Evolutionary conservation across 2,113 vertebrate genomes (phyloP).

Genomic region (Daboia siamensis): DNA sequence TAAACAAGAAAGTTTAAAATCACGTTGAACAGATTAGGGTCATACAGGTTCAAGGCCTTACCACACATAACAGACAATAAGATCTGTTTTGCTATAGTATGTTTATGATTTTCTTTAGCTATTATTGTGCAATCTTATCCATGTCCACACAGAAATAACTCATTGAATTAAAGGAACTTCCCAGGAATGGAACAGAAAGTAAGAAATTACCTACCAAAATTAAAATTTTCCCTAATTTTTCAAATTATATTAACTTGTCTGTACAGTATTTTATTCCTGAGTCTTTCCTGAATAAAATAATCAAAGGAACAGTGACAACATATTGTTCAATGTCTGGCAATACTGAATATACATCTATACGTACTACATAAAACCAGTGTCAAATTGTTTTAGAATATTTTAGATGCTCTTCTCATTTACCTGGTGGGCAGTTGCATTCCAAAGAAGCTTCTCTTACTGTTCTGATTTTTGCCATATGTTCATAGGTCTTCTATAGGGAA

Average conservation of each 20-base stretch:
- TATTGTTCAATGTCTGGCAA: not conserved
- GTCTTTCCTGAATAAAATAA: conserved; percentile 27
- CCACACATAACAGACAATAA: not conserved
- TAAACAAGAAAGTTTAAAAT: not conserved
- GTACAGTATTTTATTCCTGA: conserved; percentile 29
- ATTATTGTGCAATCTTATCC: not conserved
- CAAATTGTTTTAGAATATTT: conserved; percentile 18
- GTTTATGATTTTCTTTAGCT: conserved; percentile 20
- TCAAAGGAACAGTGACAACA: conserved; percentile 42
- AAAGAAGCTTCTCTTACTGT: conserved; percentile 82
- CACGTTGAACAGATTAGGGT: not conserved
- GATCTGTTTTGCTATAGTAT: not conserved
- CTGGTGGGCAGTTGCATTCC: conserved; percentile 96
- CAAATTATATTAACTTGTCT: conserved; percentile 9
- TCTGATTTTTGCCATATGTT: conserved; percentile 87
- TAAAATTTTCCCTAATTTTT: not conserved
- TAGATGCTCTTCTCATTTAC: conserved; percentile 68
- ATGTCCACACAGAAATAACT: not conserved
- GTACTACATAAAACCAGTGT: not conserved
- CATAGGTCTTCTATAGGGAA: conserved; percentile 84
- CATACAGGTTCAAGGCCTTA: not conserved
- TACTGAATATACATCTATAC: conserved; percentile 36
- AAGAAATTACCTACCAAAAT: not conserved
- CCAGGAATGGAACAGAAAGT: not conserved
- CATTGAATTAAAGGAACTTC: not conserved